Conservation (phyloP, 2,113 vertebrate species). For the Syngnathoides biaculeatus region DNA sequence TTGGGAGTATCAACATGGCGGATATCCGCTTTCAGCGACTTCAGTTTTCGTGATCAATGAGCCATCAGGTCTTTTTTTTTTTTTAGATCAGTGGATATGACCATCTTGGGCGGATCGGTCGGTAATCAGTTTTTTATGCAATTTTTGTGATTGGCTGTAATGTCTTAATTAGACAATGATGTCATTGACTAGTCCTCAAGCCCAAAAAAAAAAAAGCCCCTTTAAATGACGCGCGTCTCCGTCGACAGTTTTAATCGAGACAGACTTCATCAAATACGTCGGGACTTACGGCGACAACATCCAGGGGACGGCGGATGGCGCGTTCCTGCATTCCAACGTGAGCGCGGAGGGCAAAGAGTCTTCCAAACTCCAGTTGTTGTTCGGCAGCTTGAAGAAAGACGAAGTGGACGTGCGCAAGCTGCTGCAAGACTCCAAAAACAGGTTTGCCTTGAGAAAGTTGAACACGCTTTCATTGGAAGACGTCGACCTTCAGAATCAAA, state of each 20-base stretch:
- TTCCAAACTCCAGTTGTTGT: slow-evolving; percentile 80
- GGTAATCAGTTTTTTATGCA: too few species aligned
- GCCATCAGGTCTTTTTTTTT: too few species aligned
- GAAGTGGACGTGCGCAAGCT: slow-evolving; percentile 85
- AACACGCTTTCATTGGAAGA: neutral
- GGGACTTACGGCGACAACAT: slow-evolving; percentile 76
- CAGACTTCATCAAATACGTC: slow-evolving; percentile 83
- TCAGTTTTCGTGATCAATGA: too few species aligned
- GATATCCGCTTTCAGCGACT: too few species aligned
- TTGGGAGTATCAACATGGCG: too few species aligned
- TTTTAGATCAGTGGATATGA: too few species aligned
- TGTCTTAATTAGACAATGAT: too few species aligned
- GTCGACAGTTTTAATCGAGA: slow-evolving; percentile 77
- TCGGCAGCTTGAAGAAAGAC: slow-evolving; percentile 87
- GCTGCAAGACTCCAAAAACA: slow-evolving; percentile 72
- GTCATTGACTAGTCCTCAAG: too few species aligned
- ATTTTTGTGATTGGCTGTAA: too few species aligned
- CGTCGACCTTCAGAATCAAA: too few species aligned
- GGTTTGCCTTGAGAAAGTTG: slow-evolving; percentile 58
- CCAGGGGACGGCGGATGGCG: slow-evolving; percentile 65
- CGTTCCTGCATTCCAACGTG: slow-evolving; percentile 61
- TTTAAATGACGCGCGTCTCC: neutral
- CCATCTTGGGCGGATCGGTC: too few species aligned
- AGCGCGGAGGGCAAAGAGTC: slow-evolving; percentile 69
- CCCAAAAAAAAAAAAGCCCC: too few species aligned